Evolutionary conservation across 2,888 invertebrate species (phyloP), one percentile per base, ranked within the genome.

Genomic region (Cryptocheilus praepositus): DNA sequence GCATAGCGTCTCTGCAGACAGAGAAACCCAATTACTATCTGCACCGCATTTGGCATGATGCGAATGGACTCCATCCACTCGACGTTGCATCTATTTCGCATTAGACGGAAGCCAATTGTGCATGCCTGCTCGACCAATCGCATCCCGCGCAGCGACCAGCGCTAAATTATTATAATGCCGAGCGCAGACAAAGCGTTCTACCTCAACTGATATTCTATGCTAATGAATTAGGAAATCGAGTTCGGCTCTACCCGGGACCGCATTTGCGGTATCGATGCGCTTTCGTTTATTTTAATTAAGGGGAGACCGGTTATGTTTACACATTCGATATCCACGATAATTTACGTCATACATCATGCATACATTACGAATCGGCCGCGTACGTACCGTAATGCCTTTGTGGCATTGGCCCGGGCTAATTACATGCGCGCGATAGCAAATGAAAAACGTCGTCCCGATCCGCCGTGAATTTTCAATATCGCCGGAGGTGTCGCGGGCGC

Each of bases 91-190:
- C 72, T 68, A 77, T 77, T 77, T 71, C 72, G 69, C 70, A 78
- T 78, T 70, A 67, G 70, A 66, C 71, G 67, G 62, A 69, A 70
- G 68, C 73, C 68, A 73, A 73, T 72, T 75, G 64, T 64, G 70
- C 64, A 58, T 65, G 18, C 61, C 44, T 51, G 22, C 36, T 36
- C 36, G 59, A 18, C 67, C 70, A 70, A 70, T 74, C 63, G 70
- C 64, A 60, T 67, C 54, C 67, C 52, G 51, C 7, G 65, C 45
- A 46, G 64, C 59, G 54, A 51, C 36, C 19, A 28, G 63, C 55
- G 56, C 61, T 75, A 70, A 77, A 77, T 77, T 77, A 77, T 77
- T 77, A 75, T 77, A 77, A 77, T 73, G 73, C 58, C 59, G 61
- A 0, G 15, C n/a, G 46, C 70, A 70, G 62, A 74, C 66, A 70